phyloP scores from a whole-genome alignment of 2,113 vertebrate species.

The Procavia capensis region DNA sequence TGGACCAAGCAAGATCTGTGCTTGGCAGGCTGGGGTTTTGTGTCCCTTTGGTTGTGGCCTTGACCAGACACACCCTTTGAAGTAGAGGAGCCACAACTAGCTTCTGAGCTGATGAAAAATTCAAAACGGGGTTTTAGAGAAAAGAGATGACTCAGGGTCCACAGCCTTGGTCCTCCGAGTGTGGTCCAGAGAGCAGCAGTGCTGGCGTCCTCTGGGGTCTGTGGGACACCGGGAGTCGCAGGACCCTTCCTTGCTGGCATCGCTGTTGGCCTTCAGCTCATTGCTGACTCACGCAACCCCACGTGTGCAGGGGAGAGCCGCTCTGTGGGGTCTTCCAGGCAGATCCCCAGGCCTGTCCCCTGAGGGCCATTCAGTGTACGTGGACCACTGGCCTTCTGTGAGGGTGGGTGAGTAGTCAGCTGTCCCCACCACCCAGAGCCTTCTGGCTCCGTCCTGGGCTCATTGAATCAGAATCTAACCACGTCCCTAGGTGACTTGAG shows the following conservation, averaged over 20 bases:
- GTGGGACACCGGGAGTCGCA: neutral
- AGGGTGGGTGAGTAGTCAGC: neutral
- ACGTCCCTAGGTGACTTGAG: neutral
- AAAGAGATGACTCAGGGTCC: neutral
- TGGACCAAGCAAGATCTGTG: neutral
- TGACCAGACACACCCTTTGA: neutral
- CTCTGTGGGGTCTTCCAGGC: neutral
- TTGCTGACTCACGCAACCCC: neutral
- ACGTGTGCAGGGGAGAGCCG: neutral
- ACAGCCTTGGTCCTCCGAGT: neutral
- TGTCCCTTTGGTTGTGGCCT: slow-evolving; percentile 50
- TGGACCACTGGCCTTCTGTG: neutral
- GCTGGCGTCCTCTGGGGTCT: neutral
- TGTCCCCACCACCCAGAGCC: neutral
- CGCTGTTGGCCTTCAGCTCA: neutral
- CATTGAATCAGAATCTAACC: neutral
- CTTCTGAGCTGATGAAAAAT: neutral
- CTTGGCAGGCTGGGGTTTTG: neutral
- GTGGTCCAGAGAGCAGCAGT: no score
- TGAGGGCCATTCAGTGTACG: neutral
- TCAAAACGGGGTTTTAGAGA: neutral
- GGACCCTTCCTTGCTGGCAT: neutral
- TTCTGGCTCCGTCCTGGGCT: neutral
- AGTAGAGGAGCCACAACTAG: neutral
- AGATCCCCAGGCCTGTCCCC: neutral